Conservation (phyloP, 2,888 invertebrate genomes). For the Trichogramma dendrolimi region DNA sequence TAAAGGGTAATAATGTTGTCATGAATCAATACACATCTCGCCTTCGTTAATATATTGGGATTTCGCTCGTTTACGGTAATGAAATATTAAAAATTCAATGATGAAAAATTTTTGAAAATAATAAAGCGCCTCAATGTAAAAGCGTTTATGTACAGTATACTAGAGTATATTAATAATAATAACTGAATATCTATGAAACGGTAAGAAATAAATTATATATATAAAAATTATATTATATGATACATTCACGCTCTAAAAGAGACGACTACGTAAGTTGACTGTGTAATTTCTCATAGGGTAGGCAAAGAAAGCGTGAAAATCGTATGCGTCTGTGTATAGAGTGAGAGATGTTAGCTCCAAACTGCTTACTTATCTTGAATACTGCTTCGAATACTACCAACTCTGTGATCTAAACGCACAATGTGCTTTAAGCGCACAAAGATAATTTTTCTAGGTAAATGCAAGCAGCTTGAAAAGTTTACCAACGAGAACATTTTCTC, state of each 20-base stretch:
- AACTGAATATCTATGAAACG: constrained; percentile 41
- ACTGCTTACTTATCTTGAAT: constrained; percentile 33
- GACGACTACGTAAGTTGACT: constrained; percentile 40
- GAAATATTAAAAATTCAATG: constrained; percentile 25
- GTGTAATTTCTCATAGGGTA: constrained; percentile 36
- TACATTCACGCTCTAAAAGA: constrained; percentile 43
- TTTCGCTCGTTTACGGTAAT: constrained; percentile 21
- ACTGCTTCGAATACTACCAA: constrained; percentile 31
- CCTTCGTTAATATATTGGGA: constrained; percentile 23
- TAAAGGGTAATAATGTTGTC: too few relatives aligned
- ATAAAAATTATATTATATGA: constrained; percentile 30
- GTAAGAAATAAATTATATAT: constrained; percentile 33
- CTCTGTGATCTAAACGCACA: constrained; percentile 39
- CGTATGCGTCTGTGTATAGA: constrained; percentile 27
- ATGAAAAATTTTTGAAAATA: constrained; percentile 27
- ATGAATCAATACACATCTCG: constrained; percentile 12
- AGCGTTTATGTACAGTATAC: constrained; percentile 51
- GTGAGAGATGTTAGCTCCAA: constrained; percentile 29
- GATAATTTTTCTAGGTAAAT: too few relatives aligned
- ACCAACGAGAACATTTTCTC: too few relatives aligned
- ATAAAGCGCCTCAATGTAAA: constrained; percentile 42
- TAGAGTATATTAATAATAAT: constrained; percentile 49
- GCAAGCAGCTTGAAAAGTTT: too few relatives aligned
- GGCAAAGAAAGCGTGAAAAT: constrained; percentile 21
- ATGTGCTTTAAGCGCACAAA: constrained; percentile 26